Conservation (phyloP, 2,797 vertebrate genomes). For the Catamblyrhynchus diadema region DNA sequence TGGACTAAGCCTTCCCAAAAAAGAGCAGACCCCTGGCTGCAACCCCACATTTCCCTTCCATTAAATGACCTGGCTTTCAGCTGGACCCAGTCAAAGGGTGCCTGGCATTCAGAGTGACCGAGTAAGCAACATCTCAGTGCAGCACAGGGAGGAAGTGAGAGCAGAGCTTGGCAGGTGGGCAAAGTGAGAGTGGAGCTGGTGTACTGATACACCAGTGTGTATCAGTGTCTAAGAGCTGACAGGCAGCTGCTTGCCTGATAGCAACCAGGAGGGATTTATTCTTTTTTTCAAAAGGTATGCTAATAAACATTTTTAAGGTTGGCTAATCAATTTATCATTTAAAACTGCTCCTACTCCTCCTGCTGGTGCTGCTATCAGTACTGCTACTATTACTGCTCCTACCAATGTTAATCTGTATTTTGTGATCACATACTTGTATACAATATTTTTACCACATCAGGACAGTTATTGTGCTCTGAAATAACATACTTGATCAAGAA, state of each 20-base stretch:
- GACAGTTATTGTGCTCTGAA: not conserved
- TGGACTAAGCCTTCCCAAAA: too few relatives aligned
- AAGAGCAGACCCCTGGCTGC: not conserved
- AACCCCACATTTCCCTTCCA: not conserved
- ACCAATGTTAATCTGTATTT: not conserved
- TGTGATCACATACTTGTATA: not conserved
- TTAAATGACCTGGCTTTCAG: not conserved
- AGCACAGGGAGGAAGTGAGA: not conserved
- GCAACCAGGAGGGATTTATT: not conserved
- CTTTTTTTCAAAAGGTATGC: not conserved
- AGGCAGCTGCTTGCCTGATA: not conserved
- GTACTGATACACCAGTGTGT: not conserved
- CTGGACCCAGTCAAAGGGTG: not conserved
- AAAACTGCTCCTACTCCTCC: not conserved
- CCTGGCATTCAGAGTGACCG: fast-evolving
- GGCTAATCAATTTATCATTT: not conserved
- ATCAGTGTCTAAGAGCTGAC: not conserved
- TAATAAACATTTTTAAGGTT: not conserved
- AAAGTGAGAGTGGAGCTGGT: not conserved
- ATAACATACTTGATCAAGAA: not conserved
- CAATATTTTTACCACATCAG: not conserved
- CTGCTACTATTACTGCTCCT: not conserved
- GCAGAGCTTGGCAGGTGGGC: not conserved
- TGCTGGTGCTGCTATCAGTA: not conserved
- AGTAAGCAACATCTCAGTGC: not conserved